Conservation (phyloP, 64 coral and sea anemone species). For the Trachythela sp. region DNA sequence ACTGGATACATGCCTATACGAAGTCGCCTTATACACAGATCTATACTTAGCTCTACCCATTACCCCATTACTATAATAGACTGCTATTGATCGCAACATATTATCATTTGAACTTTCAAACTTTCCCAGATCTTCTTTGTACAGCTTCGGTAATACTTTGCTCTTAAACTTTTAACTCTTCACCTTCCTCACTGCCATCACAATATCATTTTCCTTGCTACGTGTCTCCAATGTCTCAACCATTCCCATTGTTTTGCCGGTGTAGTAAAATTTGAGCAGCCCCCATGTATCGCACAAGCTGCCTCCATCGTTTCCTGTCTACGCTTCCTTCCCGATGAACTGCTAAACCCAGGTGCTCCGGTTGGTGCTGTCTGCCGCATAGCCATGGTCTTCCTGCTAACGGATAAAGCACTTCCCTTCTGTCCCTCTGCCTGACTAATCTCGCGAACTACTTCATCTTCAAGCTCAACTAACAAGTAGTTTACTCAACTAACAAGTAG, state of each 20-base stretch:
- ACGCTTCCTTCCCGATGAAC: background rate
- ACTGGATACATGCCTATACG: background rate
- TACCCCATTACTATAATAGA: background rate
- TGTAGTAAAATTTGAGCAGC: background rate
- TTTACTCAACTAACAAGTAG: background rate
- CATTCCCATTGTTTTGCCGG: background rate
- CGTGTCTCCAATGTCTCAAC: background rate
- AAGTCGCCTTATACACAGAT: background rate
- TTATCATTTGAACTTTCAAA: background rate
- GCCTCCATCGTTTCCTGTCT: slow-evolving; percentile 2
- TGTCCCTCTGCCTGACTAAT: background rate
- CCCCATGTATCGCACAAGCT: background rate
- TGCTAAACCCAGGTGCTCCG: background rate
- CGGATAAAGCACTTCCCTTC: background rate
- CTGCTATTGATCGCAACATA: background rate
- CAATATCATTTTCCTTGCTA: background rate
- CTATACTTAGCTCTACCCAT: background rate
- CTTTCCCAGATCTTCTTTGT: background rate
- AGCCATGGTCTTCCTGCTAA: background rate
- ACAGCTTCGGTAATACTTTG: background rate
- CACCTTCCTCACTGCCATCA: background rate
- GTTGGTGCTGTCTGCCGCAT: background rate
- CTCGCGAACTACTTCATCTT: background rate
- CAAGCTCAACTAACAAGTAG: background rate
- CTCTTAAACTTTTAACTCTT: background rate